These are phyloP conservation scores for Eilema sororculum DNA, from an alignment of 2,888 invertebrate genomes.

Conservation along the genomic window DNA sequence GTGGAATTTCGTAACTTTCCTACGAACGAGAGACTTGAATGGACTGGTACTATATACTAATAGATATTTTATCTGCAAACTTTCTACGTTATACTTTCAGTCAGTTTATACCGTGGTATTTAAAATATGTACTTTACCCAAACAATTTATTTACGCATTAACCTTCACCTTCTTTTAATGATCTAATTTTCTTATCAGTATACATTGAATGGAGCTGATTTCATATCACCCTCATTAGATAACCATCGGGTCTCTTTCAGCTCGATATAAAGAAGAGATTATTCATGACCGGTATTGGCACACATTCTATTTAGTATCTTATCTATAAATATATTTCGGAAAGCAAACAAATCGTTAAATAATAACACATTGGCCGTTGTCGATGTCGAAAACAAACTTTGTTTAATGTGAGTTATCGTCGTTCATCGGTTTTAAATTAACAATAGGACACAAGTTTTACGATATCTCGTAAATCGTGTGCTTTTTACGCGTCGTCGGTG, in stretches of 20 bases:
- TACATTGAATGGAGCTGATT: constrained; percentile 30
- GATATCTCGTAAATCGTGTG: constrained; percentile 76
- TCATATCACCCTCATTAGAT: constrained; percentile 23
- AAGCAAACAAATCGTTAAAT: constrained; percentile 48
- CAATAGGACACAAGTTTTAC: constrained; percentile 75
- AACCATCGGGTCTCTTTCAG: constrained; percentile 14
- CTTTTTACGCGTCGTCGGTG: constrained; percentile 66
- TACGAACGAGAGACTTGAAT: not conserved
- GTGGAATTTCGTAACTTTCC: not conserved
- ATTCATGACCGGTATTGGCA: constrained; percentile 25
- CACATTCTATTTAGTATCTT: constrained; percentile 30
- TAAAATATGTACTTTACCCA: not conserved
- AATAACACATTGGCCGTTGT: constrained; percentile 53
- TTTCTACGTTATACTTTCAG: not conserved
- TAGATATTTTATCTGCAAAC: not conserved
- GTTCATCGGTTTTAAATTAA: constrained; percentile 75
- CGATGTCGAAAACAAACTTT: constrained; percentile 59
- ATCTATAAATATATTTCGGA: constrained; percentile 43
- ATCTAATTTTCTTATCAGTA: constrained; percentile 25
- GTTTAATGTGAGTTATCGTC: constrained; percentile 68
- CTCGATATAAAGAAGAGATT: constrained; percentile 27
- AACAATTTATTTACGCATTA: constrained; percentile 28
- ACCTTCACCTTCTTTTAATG: constrained; percentile 41
- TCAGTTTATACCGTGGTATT: not conserved
- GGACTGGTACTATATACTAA: not conserved